These are phyloP conservation scores for Hormaphis cornu DNA, from an alignment of 1,140 invertebrate genomes.

Conservation along the genomic window DNA sequence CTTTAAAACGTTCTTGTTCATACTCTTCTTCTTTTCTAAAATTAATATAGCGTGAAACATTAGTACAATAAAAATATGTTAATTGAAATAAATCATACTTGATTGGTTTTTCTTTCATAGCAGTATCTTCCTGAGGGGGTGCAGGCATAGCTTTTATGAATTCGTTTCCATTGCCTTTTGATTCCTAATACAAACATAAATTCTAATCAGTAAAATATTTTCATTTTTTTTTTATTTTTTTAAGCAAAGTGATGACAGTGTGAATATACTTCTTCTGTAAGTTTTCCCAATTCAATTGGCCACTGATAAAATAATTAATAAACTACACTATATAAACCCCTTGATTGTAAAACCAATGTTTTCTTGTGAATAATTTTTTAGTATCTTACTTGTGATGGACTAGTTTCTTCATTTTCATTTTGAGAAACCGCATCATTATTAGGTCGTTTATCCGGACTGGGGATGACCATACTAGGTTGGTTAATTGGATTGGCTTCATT, in stretches of 20 bases:
- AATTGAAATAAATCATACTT: background rate
- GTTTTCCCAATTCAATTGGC: too few species aligned
- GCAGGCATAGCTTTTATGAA: conserved; percentile 9
- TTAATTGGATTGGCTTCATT: conserved; percentile 9
- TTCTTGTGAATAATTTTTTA: background rate
- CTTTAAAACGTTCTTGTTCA: conserved; percentile 4
- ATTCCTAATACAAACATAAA: conserved; percentile 1
- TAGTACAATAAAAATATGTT: background rate
- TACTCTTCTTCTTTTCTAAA: conserved; percentile 3
- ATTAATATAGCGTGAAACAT: background rate
- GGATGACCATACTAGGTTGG: background rate
- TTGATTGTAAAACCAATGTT: too few species aligned
- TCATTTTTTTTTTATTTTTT: background rate
- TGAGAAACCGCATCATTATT: background rate
- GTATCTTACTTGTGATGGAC: background rate
- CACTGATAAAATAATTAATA: too few species aligned
- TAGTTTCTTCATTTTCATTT: background rate
- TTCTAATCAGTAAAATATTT: background rate
- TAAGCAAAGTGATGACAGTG: too few species aligned
- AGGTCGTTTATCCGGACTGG: background rate
- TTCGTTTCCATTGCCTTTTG: conserved; percentile 5
- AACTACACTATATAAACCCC: too few species aligned
- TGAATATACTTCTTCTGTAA: too few species aligned
- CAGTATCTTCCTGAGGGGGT: conserved; percentile 7
- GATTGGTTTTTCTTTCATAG: conserved; percentile 1